Conservation (phyloP, 2,113 vertebrate species). For the Chionodraco myersi region DNA sequence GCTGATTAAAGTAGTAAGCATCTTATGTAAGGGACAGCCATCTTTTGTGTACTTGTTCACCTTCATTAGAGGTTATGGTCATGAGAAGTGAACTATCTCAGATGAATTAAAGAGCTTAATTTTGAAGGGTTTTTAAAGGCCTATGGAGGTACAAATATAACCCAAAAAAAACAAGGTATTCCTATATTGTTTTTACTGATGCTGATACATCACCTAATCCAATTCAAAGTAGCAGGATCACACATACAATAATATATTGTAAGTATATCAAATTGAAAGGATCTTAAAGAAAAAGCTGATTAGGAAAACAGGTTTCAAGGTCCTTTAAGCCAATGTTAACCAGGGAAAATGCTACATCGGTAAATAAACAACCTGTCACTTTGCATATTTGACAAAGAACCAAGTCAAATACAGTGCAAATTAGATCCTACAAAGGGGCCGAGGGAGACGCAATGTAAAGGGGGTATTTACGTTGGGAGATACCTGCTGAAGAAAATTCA, state of each 20-base stretch:
- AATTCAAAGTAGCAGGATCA: too few species aligned
- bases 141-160: not conserved
- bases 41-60: not conserved
- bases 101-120: not conserved
- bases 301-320: not conserved
- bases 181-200: not conserved
- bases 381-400: conserved; percentile 19
- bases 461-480: not conserved
- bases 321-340: not conserved
- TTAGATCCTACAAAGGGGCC: not conserved
- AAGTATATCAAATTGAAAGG: too few species aligned
- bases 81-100: not conserved
- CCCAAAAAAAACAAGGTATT: not conserved
- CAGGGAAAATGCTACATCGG: not conserved
- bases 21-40: not conserved
- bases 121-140: not conserved
- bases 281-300: not conserved
- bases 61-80: not conserved
- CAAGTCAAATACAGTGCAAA: conserved; percentile 14
- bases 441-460: not conserved
- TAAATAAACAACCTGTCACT: conserved; percentile 16
- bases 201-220: not conserved
- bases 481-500: not conserved
- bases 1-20: not conserved
- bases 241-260: too few species aligned